Evolutionary conservation across 2,797 vertebrate genomes (phyloP).

Genomic region (Pangasius sanitwongsei): DNA sequence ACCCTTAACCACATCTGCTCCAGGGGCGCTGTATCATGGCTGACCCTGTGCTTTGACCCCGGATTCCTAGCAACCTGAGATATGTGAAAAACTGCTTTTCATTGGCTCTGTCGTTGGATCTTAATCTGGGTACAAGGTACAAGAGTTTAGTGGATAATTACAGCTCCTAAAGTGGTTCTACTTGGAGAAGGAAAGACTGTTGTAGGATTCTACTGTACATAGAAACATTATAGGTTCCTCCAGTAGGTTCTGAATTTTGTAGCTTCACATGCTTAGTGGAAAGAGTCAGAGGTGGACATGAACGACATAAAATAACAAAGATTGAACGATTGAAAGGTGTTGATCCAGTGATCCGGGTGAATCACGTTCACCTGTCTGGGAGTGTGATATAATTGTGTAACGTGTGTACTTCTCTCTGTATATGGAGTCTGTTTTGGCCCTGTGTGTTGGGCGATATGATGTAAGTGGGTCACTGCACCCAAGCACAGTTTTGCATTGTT

Average conservation of each 20-base stretch:
- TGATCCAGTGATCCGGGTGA: not conserved
- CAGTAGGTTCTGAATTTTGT: not conserved
- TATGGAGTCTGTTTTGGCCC: not conserved
- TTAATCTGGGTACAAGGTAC: not conserved
- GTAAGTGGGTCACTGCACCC: conserved; percentile 95
- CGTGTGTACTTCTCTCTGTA: not conserved
- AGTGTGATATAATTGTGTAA: not conserved
- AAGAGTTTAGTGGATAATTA: not conserved
- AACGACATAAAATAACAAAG: not conserved
- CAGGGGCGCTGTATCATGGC: no score
- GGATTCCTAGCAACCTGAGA: no score
- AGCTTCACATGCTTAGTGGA: not conserved
- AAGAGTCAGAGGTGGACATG: not conserved
- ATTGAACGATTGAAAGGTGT: not conserved
- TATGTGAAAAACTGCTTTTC: no score
- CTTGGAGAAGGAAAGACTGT: not conserved
- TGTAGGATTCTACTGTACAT: not conserved
- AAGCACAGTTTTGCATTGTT: conserved; percentile 75
- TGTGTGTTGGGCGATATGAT: conserved; percentile 66
- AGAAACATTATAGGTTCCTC: not conserved
- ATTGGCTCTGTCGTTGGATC: no score
- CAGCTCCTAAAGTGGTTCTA: not conserved
- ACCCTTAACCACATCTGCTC: no score
- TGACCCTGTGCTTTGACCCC: no score
- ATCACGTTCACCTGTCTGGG: not conserved